Percentiles rank a stretch among this genome's conserved stretches.
These are phyloP conservation scores for Megastigmus dorsalis DNA, from an alignment of 2,888 invertebrate genomes.

Conservation along the genomic window DNA sequence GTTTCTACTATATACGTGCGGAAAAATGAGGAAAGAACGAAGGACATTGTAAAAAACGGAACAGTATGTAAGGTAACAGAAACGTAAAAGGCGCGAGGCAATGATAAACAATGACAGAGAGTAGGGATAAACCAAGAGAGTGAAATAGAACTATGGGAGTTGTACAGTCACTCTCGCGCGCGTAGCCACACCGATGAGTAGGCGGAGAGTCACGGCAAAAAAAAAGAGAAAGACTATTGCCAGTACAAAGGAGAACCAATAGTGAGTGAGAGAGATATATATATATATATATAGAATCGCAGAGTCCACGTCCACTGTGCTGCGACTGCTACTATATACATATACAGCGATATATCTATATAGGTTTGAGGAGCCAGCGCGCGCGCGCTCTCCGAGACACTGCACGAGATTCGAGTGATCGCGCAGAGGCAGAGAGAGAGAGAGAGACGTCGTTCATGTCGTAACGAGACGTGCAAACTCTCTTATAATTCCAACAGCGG, in stretches of 20 bases:
- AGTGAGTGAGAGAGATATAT: not conserved
- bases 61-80: too few species aligned
- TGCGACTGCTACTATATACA: too few species aligned
- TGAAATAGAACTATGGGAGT: not conserved
- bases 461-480: too few species aligned
- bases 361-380: not conserved
- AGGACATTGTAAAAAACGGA: too few species aligned
- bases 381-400: not conserved
- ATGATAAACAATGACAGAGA: not conserved
- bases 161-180: too few species aligned
- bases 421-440: not conserved
- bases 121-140: not conserved
- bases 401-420: not conserved
- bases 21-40: too few species aligned
- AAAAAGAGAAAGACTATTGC: not conserved
- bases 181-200: not conserved
- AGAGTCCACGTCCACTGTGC: conserved; percentile 4
- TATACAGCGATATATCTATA: too few species aligned
- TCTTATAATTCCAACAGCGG: too few species aligned
- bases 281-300: too few species aligned
- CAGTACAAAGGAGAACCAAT: not conserved
- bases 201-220: too few species aligned
- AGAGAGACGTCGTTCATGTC: not conserved
- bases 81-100: too few species aligned
- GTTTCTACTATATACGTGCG: too few species aligned